Evolutionary conservation across 2,113 vertebrate genomes (phyloP).

Genomic region (Gallinago media): DNA sequence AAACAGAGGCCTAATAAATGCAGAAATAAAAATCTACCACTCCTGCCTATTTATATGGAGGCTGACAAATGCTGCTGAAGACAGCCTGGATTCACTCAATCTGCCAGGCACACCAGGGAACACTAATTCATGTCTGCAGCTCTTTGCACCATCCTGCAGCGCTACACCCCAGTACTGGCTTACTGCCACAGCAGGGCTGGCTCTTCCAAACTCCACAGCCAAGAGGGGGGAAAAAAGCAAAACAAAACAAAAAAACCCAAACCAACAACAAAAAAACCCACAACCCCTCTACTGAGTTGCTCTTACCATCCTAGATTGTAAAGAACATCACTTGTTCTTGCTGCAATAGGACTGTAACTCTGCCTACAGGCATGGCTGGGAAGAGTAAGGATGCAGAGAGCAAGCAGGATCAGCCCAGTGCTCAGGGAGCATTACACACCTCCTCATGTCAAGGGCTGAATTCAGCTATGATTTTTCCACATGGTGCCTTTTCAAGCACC

Average conservation of each 20-base stretch:
- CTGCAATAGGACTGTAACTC: not conserved
- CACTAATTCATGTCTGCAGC: not conserved
- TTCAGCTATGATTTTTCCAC: not conserved
- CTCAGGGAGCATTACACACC: not conserved
- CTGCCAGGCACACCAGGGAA: constrained; percentile 32
- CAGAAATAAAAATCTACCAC: not conserved
- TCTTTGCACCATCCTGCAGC: not conserved
- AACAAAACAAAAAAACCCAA: not conserved
- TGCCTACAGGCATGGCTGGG: not conserved
- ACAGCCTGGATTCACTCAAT: not conserved
- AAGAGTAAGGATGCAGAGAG: not conserved
- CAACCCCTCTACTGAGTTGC: not conserved
- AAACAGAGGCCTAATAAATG: not conserved
- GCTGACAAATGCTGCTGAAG: constrained; percentile 39
- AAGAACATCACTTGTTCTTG: not conserved
- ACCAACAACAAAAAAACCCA: not conserved
- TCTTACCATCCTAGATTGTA: not conserved
- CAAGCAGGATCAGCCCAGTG: not conserved
- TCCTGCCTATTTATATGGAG: not conserved
- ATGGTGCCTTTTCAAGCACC: not conserved
- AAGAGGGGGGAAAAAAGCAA: not conserved
- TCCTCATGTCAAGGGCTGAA: not conserved
- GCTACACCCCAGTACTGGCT: not conserved
- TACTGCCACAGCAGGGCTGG: not conserved
- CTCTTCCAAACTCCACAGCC: not conserved